Base-by-base conservation (phyloP, 2,797 vertebrate genomes). In the Sebastes baramenuke region DNA sequence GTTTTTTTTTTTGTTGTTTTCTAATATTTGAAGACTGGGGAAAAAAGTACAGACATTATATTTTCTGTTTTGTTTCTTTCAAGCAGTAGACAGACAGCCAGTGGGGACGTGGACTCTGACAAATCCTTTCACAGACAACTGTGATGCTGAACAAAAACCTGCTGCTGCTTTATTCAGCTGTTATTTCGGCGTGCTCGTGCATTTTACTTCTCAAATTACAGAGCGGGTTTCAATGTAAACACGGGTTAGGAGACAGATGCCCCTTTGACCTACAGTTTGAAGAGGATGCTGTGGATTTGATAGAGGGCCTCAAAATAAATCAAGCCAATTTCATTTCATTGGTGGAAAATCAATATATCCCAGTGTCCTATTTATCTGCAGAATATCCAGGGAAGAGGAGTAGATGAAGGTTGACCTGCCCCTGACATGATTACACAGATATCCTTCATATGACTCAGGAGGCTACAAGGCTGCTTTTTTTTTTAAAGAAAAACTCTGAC, bases 301-400 rank as follows among this genome's bases (percentile, higher is more conserved):
- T 90, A 77, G 77, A 91, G 92, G 81, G 65, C 65, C 77, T 91
- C 75, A 82, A 87, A 90, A 85, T 84, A 75, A 70, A 83, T 85
- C 9, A 70, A 82, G 81, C 42, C 84, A 91, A 85, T 93, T 90
- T 90, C 49, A 88, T 92, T 88, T 88, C 80, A 81, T 61, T 84
- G 75, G 78, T 80, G 71, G 77, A 81, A 91, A 91, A 90, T 94
- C 90, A 88, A 91, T 92, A 89, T 25, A 64, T 71, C 61, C 55
- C 32, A 61, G 67, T 70, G 69, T 87, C 85, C 86, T 86, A 75
- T 88, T 89, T 85, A 90, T 79, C 88, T 83, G 77, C 64, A 80
- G 76, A 84, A 67, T 72, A 30, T 83, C 30, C 49, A 49, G 67
- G 22, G 59, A 81, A 65, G 75, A 67, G 38, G 46, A 80, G 85